phyloP scores from a whole-genome alignment of 2,888 invertebrate genomes.

The Drosophila diplacantha region DNA sequence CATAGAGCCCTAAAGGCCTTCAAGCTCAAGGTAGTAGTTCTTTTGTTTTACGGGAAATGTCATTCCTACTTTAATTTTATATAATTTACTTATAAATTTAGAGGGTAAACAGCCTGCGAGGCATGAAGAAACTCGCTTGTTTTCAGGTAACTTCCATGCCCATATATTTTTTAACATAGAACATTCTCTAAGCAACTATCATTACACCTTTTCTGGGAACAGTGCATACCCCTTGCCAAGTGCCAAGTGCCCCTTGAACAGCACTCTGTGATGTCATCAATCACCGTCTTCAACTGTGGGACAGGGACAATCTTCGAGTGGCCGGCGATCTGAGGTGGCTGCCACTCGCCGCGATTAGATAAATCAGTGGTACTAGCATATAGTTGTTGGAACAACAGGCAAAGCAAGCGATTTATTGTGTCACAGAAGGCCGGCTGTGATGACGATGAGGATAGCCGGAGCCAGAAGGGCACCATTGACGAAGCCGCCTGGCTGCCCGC shows the following conservation, averaged over 20 bases:
- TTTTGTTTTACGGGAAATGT: background rate
- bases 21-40: too few species aligned
- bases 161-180: background rate
- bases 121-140: too few species aligned
- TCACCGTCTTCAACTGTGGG: constrained; percentile 13
- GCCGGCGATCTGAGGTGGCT: constrained; percentile 4
- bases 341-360: constrained; percentile 11
- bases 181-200: background rate
- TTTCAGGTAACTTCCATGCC: too few species aligned
- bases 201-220: background rate
- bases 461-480: constrained; percentile 1
- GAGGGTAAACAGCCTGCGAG: too few species aligned
- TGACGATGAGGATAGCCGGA: background rate
- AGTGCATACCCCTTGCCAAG: background rate
- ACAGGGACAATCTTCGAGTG: constrained; percentile 17
- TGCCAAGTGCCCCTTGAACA: background rate
- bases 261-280: constrained; percentile 9
- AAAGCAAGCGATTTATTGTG: constrained; percentile 24
- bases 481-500: background rate
- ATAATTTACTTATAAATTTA: too few species aligned
- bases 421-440: constrained; percentile 3
- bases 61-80: too few species aligned
- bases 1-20: too few species aligned
- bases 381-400: constrained; percentile 12
- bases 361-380: constrained; percentile 10